Conservation (phyloP, 92 coral and sea anemone genomes). For the Virgularia gustaviana region DNA sequence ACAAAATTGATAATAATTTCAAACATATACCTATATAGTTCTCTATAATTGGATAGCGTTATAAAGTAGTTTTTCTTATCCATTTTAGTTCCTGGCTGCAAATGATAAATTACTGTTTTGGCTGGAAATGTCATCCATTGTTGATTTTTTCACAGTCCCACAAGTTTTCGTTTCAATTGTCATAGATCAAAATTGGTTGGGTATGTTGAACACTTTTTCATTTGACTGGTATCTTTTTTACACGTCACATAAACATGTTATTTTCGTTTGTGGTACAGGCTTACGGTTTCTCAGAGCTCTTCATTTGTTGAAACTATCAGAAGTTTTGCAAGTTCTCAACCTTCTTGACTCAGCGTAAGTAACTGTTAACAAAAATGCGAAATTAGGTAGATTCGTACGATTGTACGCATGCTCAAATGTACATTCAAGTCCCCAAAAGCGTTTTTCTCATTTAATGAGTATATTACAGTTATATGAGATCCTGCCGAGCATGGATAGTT, state of each 20-base stretch:
- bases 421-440: no score
- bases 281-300: conserved; percentile 85
- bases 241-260: no score
- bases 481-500: no score
- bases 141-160: conserved; percentile 82
- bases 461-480: no score
- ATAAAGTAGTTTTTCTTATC: not conserved
- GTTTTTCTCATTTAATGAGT: no score
- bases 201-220: no score
- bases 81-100: conserved; percentile 87
- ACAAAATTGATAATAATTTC: not conserved
- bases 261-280: conserved; percentile 41
- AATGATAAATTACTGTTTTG: conserved; percentile 86
- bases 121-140: conserved; percentile 72
- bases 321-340: conserved; percentile 79
- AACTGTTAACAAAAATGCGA: no score
- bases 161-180: conserved; percentile 82
- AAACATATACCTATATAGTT: not conserved
- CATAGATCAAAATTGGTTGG: conserved; percentile 82
- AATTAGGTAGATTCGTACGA: no score
- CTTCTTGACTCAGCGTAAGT: conserved; percentile 71
- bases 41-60: not conserved
- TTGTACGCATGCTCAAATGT: no score
- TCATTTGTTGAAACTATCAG: conserved; percentile 78
- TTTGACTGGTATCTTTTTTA: no score